A percentile compares a stretch with the other conserved stretches of the same genome.
phyloP scores from a whole-genome alignment of 2,888 invertebrate genomes.

The Schrankia costaestrigalis region DNA sequence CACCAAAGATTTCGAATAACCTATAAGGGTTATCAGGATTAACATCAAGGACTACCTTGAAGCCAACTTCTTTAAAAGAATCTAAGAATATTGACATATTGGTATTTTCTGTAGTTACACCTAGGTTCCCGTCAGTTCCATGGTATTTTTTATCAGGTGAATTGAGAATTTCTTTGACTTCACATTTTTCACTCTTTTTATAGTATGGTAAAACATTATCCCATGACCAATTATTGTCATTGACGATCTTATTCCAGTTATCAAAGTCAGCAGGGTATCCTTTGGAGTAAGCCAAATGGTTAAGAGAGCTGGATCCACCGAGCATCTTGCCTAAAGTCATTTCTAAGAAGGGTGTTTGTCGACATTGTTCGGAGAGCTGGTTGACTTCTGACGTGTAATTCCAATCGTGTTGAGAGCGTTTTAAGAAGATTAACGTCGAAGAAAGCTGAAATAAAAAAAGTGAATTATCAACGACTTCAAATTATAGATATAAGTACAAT shows the following conservation, averaged over 20 bases:
- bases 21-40: conserved; percentile 48
- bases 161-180: conserved; percentile 23
- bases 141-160: conserved; percentile 26
- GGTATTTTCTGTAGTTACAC: conserved; percentile 28
- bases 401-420: conserved; percentile 37
- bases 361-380: conserved; percentile 22
- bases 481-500: no score
- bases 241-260: conserved; percentile 32
- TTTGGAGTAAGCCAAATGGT: conserved; percentile 40
- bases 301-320: conserved; percentile 47
- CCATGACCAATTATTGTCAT: conserved; percentile 44
- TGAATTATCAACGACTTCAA: no score
- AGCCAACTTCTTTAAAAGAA: conserved; percentile 56
- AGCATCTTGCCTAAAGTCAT: conserved; percentile 45
- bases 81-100: conserved; percentile 32
- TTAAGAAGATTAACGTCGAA: conserved; percentile 27
- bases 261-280: conserved; percentile 43
- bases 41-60: conserved; percentile 40
- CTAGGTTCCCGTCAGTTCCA: conserved; percentile 31
- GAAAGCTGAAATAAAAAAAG: conserved; percentile 38
- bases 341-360: conserved; percentile 21
- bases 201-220: conserved; percentile 39
- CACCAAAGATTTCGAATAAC: conserved; percentile 27
- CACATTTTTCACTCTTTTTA: conserved; percentile 36
- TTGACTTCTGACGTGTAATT: conserved; percentile 42